Conservation (phyloP, 2,888 invertebrate species). For the Drosophila quinaria region DNA sequence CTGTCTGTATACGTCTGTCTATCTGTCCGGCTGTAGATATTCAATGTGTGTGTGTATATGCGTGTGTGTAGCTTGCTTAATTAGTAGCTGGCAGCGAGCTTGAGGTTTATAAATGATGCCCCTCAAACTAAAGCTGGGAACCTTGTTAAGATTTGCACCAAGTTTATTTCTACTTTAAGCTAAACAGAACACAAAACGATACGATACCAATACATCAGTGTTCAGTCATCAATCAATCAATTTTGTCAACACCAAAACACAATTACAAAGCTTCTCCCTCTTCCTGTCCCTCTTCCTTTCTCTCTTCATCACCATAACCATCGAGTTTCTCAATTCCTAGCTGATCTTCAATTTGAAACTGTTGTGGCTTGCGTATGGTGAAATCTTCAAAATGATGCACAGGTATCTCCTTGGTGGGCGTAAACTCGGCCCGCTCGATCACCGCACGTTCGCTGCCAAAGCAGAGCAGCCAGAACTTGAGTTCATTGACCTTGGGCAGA, state of each 20-base stretch:
- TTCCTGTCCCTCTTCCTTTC: neutral
- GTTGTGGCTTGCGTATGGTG: constrained; percentile 82
- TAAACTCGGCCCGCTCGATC: constrained; percentile 90
- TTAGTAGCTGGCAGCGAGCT: constrained; percentile 64
- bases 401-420: constrained; percentile 88
- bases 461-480: constrained; percentile 87
- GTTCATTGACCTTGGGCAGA: constrained; percentile 86
- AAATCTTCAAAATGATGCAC: constrained; percentile 87
- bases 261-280: neutral
- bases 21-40: constrained; percentile 16
- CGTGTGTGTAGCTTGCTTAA: constrained; percentile 55
- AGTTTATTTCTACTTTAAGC: constrained; percentile 25
- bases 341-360: constrained; percentile 11
- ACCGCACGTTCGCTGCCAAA: constrained; percentile 91
- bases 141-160: constrained; percentile 8
- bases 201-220: constrained; percentile 11
- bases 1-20: constrained; percentile 6
- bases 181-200: neutral
- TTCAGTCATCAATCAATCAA: constrained; percentile 30
- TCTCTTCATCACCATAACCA: neutral
- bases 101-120: constrained; percentile 60
- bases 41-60: constrained; percentile 8
- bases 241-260: constrained; percentile 37
- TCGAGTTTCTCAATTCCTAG: neutral
- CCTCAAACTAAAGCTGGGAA: constrained; percentile 18